These are phyloP conservation scores for Stratiomys singularior DNA, from an alignment of 2,888 invertebrate species.

Conservation along the genomic window DNA sequence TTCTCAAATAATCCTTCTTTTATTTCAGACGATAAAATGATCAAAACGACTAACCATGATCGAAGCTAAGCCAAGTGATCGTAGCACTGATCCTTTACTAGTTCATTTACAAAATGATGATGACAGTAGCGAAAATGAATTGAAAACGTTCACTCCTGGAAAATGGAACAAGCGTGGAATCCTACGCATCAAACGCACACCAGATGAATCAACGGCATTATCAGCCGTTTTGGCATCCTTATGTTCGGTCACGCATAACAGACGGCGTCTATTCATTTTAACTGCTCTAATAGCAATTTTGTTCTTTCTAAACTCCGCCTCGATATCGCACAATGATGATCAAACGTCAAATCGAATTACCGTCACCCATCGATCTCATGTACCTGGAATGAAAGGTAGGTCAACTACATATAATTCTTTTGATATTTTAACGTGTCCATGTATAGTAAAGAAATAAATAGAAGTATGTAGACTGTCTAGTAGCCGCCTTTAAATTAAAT, in stretches of 20 bases:
- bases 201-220: conserved; percentile 17
- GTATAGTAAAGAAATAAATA: too few species aligned
- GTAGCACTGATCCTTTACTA: conserved; percentile 22
- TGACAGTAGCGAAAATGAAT: conserved; percentile 42
- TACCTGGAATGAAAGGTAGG: conserved; percentile 63
- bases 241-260: conserved; percentile 26
- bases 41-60: conserved; percentile 43
- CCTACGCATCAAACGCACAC: conserved; percentile 47
- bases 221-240: background rate
- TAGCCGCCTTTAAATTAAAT: too few species aligned
- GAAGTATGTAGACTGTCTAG: too few species aligned
- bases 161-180: conserved; percentile 30
- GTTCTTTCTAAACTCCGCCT: conserved; percentile 58
- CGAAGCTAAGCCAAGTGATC: conserved; percentile 43
- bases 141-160: background rate
- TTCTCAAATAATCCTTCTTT: background rate
- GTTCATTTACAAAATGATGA: conserved; percentile 43
- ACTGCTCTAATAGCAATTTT: conserved; percentile 55
- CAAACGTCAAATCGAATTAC: conserved; percentile 56
- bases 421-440: too few species aligned
- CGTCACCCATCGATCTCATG: conserved; percentile 61
- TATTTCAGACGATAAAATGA: conserved; percentile 38
- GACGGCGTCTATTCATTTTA: conserved; percentile 50
- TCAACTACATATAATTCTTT: background rate
- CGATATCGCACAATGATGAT: conserved; percentile 55